Evolutionary conservation across 2,113 vertebrate genomes (phyloP), one percentile per base, ranked within the genome.

Genomic region (Upupa epops): DNA sequence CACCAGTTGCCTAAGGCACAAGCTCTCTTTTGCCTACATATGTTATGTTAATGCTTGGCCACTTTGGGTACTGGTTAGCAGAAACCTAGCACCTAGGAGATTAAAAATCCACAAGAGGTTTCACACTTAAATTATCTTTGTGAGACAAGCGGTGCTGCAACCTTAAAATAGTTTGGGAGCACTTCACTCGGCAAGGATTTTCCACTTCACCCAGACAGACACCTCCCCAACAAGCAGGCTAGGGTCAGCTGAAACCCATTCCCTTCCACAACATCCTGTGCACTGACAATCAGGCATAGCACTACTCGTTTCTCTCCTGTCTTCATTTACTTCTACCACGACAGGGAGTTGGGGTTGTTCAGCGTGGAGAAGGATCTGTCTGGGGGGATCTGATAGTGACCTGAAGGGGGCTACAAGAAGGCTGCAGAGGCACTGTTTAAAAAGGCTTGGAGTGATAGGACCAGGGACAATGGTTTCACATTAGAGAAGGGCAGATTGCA

Each of bases 121-220:
- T 81, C 34, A 83, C 31, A 36, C 36, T 73, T 58, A 20, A 21
- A 31, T 88, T 86, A 59, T 58, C 29, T 66, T 46, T 31, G 5
- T 18, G 26, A 68, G 61, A 77, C 0, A 2, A 92, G 37, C 52
- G 63, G n/a, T 2, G 7, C 24, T 8, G 13, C 24, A 73, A 32
- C 70, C 65, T 93, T 59, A 78, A 94, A 96, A 81, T 19, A 74
- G 54, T 42, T 68, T 52, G 54, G 0, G 5, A 68, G 77, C 59
- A 59, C 83, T 88, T 90, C 37, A 40, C 25, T 51, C 36, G 19
- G 36, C 13, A 77, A n/a, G 34, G 4, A 78, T 90, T 90, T 93
- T 49, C 74, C 61, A 28, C 52, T 83, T 24, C 32, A 52, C 25
- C 31, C 48, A 68, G 46, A 79, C 3, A 86, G 11, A 7, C 69